Evolutionary conservation across 2,113 vertebrate species (phyloP).

Genomic region (Symphodus melops): DNA sequence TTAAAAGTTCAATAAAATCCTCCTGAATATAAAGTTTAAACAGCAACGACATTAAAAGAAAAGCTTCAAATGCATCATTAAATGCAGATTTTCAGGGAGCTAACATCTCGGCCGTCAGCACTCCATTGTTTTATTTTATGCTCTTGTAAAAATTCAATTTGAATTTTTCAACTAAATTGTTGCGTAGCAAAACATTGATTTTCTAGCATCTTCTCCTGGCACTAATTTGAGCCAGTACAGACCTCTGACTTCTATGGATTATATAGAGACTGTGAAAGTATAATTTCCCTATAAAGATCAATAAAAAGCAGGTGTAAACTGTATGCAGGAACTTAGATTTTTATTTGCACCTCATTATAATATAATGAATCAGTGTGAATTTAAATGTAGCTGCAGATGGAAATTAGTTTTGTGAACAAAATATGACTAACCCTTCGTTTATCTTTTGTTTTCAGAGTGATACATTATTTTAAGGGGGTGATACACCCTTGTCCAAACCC

Average conservation of each 20-base stretch:
- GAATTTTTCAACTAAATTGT: too few relatives aligned
- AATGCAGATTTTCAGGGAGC: background rate
- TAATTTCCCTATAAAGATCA: background rate
- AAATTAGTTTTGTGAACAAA: too few relatives aligned
- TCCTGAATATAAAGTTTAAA: background rate
- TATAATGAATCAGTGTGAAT: background rate
- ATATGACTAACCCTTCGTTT: too few relatives aligned
- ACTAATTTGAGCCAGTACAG: too few relatives aligned
- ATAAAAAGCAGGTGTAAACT: slow-evolving; percentile 10
- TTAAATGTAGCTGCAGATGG: too few relatives aligned
- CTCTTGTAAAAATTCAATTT: too few relatives aligned
- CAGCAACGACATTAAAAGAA: too few relatives aligned
- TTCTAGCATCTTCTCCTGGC: too few relatives aligned
- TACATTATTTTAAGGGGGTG: background rate
- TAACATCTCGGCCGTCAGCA: background rate
- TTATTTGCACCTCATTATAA: background rate
- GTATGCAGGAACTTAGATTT: background rate
- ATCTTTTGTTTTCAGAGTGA: too few relatives aligned
- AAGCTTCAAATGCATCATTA: too few relatives aligned
- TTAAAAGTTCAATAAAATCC: background rate
- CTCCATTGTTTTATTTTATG: too few relatives aligned
- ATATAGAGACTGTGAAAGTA: background rate
- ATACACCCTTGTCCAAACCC: background rate
- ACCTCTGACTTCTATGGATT: background rate
- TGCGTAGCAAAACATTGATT: too few relatives aligned